Percentiles rank a stretch among this genome's conserved stretches.
These are phyloP conservation scores for Sapayoa aenigma DNA, from an alignment of 2,113 vertebrate species.

Conservation along the genomic window DNA sequence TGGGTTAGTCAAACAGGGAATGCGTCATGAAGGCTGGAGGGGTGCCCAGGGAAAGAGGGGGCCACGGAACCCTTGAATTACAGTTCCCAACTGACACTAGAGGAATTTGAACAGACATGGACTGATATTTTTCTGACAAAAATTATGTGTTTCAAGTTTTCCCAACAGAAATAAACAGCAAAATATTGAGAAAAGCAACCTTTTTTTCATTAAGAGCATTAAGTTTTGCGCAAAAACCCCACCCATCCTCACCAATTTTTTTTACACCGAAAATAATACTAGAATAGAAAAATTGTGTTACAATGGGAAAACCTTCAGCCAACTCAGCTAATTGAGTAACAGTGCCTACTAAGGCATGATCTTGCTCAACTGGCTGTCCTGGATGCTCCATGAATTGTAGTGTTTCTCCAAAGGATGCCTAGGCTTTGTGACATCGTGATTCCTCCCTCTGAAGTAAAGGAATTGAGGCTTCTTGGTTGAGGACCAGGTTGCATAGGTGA, in stretches of 20 bases:
- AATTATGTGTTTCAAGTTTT: slow-evolving; percentile 33
- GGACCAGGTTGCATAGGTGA: background rate
- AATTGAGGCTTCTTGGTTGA: background rate
- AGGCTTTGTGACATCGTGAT: background rate
- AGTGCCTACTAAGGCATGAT: background rate
- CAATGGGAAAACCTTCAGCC: slow-evolving; percentile 47
- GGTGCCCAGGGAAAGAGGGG: slow-evolving; percentile 15
- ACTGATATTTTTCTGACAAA: slow-evolving; percentile 44
- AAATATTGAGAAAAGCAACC: slow-evolving; percentile 32
- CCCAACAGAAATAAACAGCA: slow-evolving; percentile 42
- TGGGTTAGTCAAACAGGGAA: slow-evolving; percentile 33
- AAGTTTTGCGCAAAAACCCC: background rate
- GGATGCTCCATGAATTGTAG: background rate
- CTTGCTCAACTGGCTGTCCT: slow-evolving; percentile 11
- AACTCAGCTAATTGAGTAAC: slow-evolving; percentile 30
- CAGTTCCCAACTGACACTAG: slow-evolving; percentile 49
- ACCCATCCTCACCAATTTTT: background rate
- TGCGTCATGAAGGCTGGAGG: slow-evolving; percentile 54
- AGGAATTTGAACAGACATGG: slow-evolving; percentile 10
- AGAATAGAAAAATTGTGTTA: slow-evolving; percentile 30
- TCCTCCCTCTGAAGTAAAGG: background rate
- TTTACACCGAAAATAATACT: slow-evolving; percentile 21
- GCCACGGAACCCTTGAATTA: slow-evolving; percentile 12
- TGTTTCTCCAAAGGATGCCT: background rate
- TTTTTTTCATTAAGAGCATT: slow-evolving; percentile 51